These are phyloP conservation scores for Scomber colias DNA, from an alignment of 2,113 vertebrate genomes.

Conservation along the genomic window DNA sequence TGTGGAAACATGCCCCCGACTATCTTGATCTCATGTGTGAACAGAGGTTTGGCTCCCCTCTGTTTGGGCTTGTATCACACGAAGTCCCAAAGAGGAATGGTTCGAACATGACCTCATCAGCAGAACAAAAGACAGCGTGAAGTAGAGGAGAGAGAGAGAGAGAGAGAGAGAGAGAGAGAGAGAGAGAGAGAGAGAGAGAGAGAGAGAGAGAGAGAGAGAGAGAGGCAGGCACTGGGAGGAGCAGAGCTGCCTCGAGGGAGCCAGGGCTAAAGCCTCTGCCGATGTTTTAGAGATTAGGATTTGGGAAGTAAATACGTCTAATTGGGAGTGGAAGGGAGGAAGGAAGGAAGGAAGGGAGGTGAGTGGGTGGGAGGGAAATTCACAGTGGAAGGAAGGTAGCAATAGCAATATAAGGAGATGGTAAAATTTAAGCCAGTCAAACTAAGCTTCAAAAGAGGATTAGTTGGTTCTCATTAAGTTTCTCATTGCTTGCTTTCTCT, in stretches of 20 bases:
- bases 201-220: neutral
- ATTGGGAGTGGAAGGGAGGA: slow-evolving; percentile 60
- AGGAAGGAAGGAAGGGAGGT: slow-evolving; percentile 55
- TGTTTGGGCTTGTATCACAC: slow-evolving; percentile 83
- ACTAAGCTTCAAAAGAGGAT: slow-evolving; percentile 42
- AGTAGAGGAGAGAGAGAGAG: slow-evolving; percentile 51
- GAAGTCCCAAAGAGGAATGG: slow-evolving; percentile 69
- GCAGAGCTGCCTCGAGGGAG: slow-evolving; percentile 48
- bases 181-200: slow-evolving; percentile 48
- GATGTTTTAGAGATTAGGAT: slow-evolving; percentile 77
- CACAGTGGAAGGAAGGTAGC: slow-evolving; percentile 46
- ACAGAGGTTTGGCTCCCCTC: slow-evolving; percentile 78
- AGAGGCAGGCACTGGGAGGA: slow-evolving; percentile 33
- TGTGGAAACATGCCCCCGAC: slow-evolving; percentile 81
- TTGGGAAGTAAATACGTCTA: slow-evolving; percentile 73
- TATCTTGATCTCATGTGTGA: slow-evolving; percentile 83
- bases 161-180: slow-evolving; percentile 44
- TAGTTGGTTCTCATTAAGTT: slow-evolving; percentile 40
- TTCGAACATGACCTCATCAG: slow-evolving; percentile 84
- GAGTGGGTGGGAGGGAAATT: slow-evolving; percentile 44
- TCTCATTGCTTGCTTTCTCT: neutral
- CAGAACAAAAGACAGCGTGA: slow-evolving; percentile 73
- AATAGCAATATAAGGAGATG: slow-evolving; percentile 45
- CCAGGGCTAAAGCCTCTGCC: slow-evolving; percentile 41
- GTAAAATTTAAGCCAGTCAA: slow-evolving; percentile 51